Base-by-base conservation (phyloP, 2,113 vertebrate genomes). In the Austrofundulus limnaeus region DNA sequence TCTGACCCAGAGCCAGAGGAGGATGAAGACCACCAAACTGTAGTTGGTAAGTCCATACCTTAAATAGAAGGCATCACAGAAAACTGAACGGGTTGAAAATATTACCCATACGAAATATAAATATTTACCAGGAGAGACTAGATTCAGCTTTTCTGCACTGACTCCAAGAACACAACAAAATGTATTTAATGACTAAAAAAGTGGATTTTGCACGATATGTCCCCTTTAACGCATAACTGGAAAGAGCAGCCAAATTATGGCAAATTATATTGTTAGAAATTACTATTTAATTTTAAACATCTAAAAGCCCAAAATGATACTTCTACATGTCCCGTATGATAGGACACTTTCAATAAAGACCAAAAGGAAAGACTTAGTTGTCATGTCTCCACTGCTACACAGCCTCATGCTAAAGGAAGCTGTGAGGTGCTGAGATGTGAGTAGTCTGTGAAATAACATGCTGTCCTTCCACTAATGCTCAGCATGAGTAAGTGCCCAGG, bases 401-500 rank as follows among this genome's bases (percentile, higher is more conserved):
- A 72, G 73, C 46, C 80, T 61, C 28, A 49, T 61, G 55, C 16
- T 67, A 54, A 63, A 64, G 25, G 15, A 75, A 72, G 54, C 73
- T 77, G 69, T 34, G 59, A 82, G 75, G 60, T 83, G 83, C 77
- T 67, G 49, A 43, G 16, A n/a, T 51, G 75, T 81, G 77, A 72
- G 49, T 69, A 68, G 69, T 70, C 68, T 72, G 75, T 14, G 24
- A 68, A 77, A 76, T 71, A 74, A 60, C 70, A 71, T n/a, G 52
- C 34, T 63, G 78, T 80, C 76, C 73, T 61, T 71, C 41, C 62
- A 74, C 75, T 59, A 79, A 70, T 23, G 9, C 69, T 78, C 59
- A 60, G 62, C 69, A 75, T 87, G 81, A 83, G 65, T 87, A 87
- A 86, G 81, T 76, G 83, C 50, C 79, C 66, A 85, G 73, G 68